Evolutionary conservation across 35 echinoderm and acorn worm genomes (phyloP).

Genomic region (Chiridota heheva): DNA sequence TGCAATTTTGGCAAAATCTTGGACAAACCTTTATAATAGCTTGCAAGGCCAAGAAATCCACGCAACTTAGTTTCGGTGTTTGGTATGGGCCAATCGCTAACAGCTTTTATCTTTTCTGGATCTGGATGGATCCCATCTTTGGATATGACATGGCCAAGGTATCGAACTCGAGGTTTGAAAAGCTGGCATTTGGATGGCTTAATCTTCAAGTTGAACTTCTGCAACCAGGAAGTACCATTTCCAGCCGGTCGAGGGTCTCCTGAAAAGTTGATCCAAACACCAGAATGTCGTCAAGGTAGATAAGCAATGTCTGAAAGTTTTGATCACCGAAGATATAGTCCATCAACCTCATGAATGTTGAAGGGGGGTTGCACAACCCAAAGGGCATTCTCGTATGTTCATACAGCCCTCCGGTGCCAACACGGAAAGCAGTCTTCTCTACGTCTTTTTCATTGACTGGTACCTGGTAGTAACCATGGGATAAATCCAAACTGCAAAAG

Average conservation of each 20-base stretch:
- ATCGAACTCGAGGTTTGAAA: constrained; percentile 43
- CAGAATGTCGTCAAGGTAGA: constrained; percentile 52
- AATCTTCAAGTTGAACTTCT: constrained; percentile 28
- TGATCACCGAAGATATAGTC: constrained; percentile 17
- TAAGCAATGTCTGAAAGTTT: constrained; percentile 1
- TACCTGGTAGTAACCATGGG: constrained; percentile 11
- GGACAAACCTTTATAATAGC: constrained; percentile 60
- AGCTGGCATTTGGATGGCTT: constrained; percentile 51
- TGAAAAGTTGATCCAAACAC: constrained; percentile 29
- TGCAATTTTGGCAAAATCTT: constrained; percentile 42
- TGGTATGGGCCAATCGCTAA: constrained; percentile 2
- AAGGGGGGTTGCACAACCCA: constrained; percentile 43
- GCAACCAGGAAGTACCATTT: constrained; percentile 28
- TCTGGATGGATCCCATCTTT: constrained; percentile 36
- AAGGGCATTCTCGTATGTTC: constrained; percentile 55
- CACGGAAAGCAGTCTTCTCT: too few relatives aligned
- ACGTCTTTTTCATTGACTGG: constrained; percentile 2
- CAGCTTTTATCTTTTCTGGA: constrained; percentile 9
- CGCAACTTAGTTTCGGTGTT: constrained; percentile 14
- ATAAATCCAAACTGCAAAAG: constrained; percentile 4
- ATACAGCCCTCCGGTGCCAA: constrained; percentile 28
- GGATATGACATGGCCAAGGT: constrained; percentile 41
- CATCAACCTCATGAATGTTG: constrained; percentile 35
- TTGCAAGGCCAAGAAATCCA: constrained; percentile 50
- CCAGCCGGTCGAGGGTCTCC: constrained; percentile 8